These are phyloP conservation scores for Coreoperca whiteheadi DNA, from an alignment of 2,113 vertebrate genomes.

Conservation along the genomic window DNA sequence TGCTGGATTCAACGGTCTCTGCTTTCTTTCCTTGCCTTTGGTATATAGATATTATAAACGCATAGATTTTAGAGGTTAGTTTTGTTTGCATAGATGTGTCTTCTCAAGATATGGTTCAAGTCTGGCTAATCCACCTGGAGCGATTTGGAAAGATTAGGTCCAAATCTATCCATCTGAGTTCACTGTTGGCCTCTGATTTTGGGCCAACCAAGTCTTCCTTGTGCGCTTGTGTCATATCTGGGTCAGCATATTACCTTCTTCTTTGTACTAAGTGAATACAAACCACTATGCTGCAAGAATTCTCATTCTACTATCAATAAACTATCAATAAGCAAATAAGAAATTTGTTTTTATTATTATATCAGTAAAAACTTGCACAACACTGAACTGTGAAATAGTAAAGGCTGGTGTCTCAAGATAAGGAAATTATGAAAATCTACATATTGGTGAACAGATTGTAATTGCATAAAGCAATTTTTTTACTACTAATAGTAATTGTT, in stretches of 20 bases:
- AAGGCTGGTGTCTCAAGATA: neutral
- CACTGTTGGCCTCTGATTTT: neutral
- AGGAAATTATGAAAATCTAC: neutral
- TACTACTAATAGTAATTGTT: no score
- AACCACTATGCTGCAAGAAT: neutral
- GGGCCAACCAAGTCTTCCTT: neutral
- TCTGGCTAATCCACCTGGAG: neutral
- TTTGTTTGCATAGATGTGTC: neutral
- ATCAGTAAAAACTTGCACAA: neutral
- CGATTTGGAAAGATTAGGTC: rapidly evolving
- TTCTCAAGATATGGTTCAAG: neutral
- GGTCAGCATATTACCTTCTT: neutral
- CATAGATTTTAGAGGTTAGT: neutral
- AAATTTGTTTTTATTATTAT: neutral
- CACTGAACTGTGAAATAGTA: neutral
- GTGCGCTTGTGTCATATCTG: neutral
- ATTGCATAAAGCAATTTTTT: no score
- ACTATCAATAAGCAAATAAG: neutral
- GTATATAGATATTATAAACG: neutral
- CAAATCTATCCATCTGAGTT: no score
- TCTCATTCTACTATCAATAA: neutral
- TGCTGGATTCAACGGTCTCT: neutral
- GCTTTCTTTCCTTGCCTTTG: neutral
- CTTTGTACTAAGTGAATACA: neutral
- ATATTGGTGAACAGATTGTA: neutral